Conservation (phyloP, 2,888 invertebrate genomes). For the Hyalella azteca region DNA sequence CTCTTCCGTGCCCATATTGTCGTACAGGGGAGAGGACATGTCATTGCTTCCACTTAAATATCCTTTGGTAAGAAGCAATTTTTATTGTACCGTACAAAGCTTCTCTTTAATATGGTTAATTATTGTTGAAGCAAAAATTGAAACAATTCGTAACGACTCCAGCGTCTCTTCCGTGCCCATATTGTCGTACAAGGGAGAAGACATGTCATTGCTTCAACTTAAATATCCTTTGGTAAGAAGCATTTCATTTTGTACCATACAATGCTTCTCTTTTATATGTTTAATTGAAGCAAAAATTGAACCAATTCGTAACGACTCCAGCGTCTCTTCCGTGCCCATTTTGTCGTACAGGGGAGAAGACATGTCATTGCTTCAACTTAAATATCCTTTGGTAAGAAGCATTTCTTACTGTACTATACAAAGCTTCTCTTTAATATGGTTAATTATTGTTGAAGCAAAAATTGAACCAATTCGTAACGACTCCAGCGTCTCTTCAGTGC, state of each 20-base stretch:
- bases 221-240: conserved; percentile 52
- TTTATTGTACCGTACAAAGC: too few relatives aligned
- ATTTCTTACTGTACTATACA: too few relatives aligned
- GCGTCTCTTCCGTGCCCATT: conserved; percentile 67
- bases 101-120: too few relatives aligned
- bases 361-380: conserved; percentile 41
- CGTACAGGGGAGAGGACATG: conserved; percentile 45
- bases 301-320: conserved; percentile 85
- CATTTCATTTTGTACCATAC: too few relatives aligned
- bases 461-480: too few relatives aligned
- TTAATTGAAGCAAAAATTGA: too few relatives aligned
- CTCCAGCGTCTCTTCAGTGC: too few relatives aligned
- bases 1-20: conserved; percentile 61
- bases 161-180: conserved; percentile 67
- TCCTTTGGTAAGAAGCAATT: conserved; percentile 51
- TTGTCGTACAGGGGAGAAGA: conserved; percentile 46
- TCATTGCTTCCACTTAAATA: conserved; percentile 45
- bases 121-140: too few relatives aligned
- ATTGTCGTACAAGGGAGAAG: conserved; percentile 45
- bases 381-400: conserved; percentile 56
- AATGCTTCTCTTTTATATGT: too few relatives aligned
- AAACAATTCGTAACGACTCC: too few relatives aligned
- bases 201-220: conserved; percentile 42
- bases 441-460: too few relatives aligned
- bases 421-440: too few relatives aligned